Base-by-base conservation (phyloP, 1,140 invertebrate genomes). In the Ceratosolen fusciceps region DNA sequence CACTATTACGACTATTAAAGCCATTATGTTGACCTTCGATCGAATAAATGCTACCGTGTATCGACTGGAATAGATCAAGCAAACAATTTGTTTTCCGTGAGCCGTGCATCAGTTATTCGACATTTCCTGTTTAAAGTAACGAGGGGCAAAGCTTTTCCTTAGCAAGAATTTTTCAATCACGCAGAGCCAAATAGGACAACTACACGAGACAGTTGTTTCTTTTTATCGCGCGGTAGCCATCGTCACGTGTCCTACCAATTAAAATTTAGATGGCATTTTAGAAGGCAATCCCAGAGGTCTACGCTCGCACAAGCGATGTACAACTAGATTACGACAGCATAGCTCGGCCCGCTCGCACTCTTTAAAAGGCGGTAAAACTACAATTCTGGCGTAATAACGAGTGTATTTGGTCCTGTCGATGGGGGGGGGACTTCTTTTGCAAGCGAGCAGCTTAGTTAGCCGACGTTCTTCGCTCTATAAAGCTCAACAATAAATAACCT, bases 291-390 rank as follows among this genome's bases (percentile, higher is more conserved):
- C 0, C 4, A 29, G 43, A 52, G 49, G 49, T 52, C 21, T 19
- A 9, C 29, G 26, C 19, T 37, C 14, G 4, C 21, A 16, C n/a
- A n/a, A 19, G 31, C 60, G 5, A 31, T 2, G 12, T 26, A 21
- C 21, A 16, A n/a, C 26, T 37, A 62, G 31, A 65, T 37, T 37
- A 37, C 14, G 34, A 37, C 31, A n/a, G 19, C 58, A 29, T 31
- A 29, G 10, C 21, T 31, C 2, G 9, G n/a, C n/a, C n/a, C 4
- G 19, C 16, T 34, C 29, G 16, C 43, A 34, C 74, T 52, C 74
- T 75, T 47, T 75, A 75, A 75, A 75, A 67, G 60, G 74, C 21
- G 21, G 62, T 75, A 75, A 75, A 75, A 75, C 29, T 75, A 60
- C 29, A 52, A 67, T 49, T 74, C 37, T 52, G 74, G 43, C 47